Conservation (phyloP, 2,797 vertebrate genomes). For the Galaxias olidus region DNA sequence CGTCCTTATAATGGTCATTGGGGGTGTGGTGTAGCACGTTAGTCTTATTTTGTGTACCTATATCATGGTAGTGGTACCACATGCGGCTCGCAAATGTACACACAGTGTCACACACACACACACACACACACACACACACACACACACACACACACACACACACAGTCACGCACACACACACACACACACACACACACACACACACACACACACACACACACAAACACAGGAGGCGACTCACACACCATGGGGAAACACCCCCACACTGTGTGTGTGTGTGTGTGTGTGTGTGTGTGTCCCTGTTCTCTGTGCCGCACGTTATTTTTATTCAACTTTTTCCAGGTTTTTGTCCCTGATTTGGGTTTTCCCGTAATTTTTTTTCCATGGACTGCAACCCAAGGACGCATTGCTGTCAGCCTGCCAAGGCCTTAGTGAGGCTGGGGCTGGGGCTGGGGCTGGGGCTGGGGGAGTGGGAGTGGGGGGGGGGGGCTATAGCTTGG, state of each 20-base stretch:
- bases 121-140: too few relatives aligned
- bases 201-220: not conserved
- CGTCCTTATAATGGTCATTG: too few relatives aligned
- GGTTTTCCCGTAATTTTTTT: conserved; percentile 10
- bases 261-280: conserved; percentile 7
- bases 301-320: conserved; percentile 9
- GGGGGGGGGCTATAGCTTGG: conserved; percentile 44
- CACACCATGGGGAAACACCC: conserved; percentile 22
- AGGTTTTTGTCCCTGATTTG: not conserved
- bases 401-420: conserved; percentile 46
- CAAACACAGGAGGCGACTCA: not conserved
- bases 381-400: conserved; percentile 42
- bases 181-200: conserved; percentile 7
- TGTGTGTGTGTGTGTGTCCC: not conserved
- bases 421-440: conserved; percentile 38
- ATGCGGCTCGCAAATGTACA: too few relatives aligned
- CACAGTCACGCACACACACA: not conserved
- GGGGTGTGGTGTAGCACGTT: too few relatives aligned
- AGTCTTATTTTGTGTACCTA: too few relatives aligned
- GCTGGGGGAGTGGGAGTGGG: conserved; percentile 41
- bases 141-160: too few relatives aligned
- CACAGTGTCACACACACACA: too few relatives aligned
- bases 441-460: conserved; percentile 48
- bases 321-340: not conserved
- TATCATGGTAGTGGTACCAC: too few relatives aligned